A percentile compares a stretch with the other conserved stretches of the same genome.
phyloP scores from a whole-genome alignment of 2,888 invertebrate species.

The Acleris literana region DNA sequence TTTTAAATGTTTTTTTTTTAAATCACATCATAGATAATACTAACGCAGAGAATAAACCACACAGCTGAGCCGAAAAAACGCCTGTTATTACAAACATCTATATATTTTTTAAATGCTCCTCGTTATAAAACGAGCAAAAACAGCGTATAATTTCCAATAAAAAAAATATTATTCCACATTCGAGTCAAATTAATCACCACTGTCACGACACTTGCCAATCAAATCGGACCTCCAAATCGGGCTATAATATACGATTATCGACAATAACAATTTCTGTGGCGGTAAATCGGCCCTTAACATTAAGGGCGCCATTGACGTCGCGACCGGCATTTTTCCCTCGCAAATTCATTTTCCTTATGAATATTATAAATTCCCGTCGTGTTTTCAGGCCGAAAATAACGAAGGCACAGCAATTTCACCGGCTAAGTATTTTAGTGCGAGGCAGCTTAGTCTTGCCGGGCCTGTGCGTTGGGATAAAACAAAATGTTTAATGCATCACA shows the following conservation, averaged over 20 bases:
- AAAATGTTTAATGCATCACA: slow-evolving; percentile 27
- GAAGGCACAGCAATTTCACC: slow-evolving; percentile 42
- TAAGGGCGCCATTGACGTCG: slow-evolving; percentile 31
- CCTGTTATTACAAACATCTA: too few species aligned
- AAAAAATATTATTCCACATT: slow-evolving; percentile 1
- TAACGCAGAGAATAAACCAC: too few species aligned
- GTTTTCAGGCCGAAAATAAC: slow-evolving; percentile 48
- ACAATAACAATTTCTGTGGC: slow-evolving; percentile 23
- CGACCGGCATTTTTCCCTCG: slow-evolving; percentile 34
- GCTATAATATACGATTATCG: slow-evolving; percentile 13
- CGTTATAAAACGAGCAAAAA: too few species aligned
- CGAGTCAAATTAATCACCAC: not conserved
- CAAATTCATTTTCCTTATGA: slow-evolving; percentile 63
- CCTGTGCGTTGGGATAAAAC: slow-evolving; percentile 9
- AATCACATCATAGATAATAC: too few species aligned
- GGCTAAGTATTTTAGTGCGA: slow-evolving; percentile 38
- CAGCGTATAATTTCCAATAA: not conserved
- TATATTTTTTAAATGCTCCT: too few species aligned
- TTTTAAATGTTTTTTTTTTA: too few species aligned
- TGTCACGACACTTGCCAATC: slow-evolving; percentile 5
- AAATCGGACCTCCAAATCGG: not conserved
- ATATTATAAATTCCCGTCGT: slow-evolving; percentile 61
- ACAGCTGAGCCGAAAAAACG: too few species aligned
- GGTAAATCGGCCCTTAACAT: slow-evolving; percentile 32
- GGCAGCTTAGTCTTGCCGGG: slow-evolving; percentile 34